Evolutionary conservation across 2,888 invertebrate genomes (phyloP), one percentile per base, ranked within the genome.

Genomic region (Tolmerus cingulatus): DNA sequence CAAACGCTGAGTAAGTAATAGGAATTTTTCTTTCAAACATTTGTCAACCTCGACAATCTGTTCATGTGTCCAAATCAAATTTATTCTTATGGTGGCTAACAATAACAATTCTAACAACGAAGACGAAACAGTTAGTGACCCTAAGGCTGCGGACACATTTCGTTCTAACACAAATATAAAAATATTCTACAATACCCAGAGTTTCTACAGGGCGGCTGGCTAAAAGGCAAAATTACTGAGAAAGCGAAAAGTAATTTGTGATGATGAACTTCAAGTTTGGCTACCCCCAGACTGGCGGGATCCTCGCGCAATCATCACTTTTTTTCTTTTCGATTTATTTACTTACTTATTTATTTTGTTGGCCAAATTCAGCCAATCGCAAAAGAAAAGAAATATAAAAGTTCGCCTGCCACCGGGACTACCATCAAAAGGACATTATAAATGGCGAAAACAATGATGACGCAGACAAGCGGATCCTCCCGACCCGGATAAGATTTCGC

Each of bases 371-470:
- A 66, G 66, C 23, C 23, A 66, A 23, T 23, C 66, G 27, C 4
- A 27, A 23, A 27, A 8, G 19, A 27, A 27, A 66, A 66, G 27
- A 0, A 66, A 66, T 12, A 27, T 12, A 66, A 66, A 66, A 66
- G 2, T 66, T 66, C 12, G 66, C 19, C 66, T 66, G 12, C 19
- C 12, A 66, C 27, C 27, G 66, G 9, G 23, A 23, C 66, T 27
- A 23, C 78, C 46, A 78, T 78, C 78, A 78, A 78, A 78, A 78
- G 78, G n/a, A 76, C 40, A 34, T 40, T 76, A 27, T 34, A 76
- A 76, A 14, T 4, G 66, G 40, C n/a, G 76, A 34, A 76, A 40
- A 76, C 76, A 76, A 76, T 76, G 40, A 37, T 40, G 40, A 76
- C n/a, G n/a, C 76, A 78, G 43, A 78, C 43, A 78, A 78, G 78